phyloP scores from a whole-genome alignment of 2,888 invertebrate genomes.

The Chalcis sispes region DNA sequence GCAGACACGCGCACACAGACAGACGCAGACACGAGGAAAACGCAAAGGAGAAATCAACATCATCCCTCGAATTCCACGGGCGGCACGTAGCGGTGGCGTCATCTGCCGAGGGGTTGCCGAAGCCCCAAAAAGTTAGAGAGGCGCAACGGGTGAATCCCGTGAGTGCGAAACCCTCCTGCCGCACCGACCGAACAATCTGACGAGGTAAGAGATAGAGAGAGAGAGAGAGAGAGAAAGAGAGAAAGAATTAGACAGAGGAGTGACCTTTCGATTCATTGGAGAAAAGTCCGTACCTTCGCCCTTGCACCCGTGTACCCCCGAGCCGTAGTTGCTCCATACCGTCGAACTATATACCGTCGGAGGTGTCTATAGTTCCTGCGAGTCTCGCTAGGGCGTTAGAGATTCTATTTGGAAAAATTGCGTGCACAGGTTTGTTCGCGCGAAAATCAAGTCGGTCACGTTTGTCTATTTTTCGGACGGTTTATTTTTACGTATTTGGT shows the following conservation, averaged over 20 bases:
- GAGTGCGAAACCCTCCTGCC: constrained; percentile 68
- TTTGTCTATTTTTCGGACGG: constrained; percentile 1
- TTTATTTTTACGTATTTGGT: background rate
- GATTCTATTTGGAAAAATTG: no score
- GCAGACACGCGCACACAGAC: background rate
- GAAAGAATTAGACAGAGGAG: no score
- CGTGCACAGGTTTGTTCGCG: constrained; percentile 8
- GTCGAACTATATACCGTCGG: constrained; percentile 71
- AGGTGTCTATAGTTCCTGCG: constrained; percentile 72
- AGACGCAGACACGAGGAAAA: no score
- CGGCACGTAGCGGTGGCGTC: constrained; percentile 67
- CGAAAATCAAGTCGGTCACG: constrained; percentile 35
- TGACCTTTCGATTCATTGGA: constrained; percentile 51
- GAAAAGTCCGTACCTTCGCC: constrained; percentile 51
- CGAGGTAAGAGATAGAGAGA: constrained; percentile 61
- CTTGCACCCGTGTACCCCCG: constrained; percentile 56
- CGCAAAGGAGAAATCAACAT: no score
- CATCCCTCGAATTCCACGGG: constrained; percentile 20
- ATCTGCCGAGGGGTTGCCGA: constrained; percentile 70
- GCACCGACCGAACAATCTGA: constrained; percentile 73
- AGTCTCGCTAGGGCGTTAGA: constrained; percentile 68
- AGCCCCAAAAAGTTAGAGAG: constrained; percentile 48
- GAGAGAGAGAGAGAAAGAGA: no score
- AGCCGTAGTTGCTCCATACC: constrained; percentile 56
- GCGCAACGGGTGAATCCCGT: constrained; percentile 45